Evolutionary conservation across 1,140 invertebrate species (phyloP), one percentile per base, ranked within the genome.

Genomic region (Drosophila asahinai): DNA sequence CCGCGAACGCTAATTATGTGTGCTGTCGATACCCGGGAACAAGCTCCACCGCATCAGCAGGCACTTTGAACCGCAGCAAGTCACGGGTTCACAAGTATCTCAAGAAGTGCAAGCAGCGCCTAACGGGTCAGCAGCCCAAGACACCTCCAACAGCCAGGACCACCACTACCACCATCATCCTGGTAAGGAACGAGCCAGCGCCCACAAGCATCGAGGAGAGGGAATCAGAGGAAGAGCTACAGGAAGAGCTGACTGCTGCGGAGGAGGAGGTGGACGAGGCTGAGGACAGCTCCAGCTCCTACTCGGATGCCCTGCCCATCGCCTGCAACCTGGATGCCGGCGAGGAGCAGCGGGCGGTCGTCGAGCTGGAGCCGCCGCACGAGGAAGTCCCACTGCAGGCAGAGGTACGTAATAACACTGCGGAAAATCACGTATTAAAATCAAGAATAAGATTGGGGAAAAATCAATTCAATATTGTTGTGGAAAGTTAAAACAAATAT

Each of bases 11-110:
- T 80, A 91, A 89, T 87, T 87, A 91, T 77, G 81, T 84, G 89
- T 80, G 89, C 83, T 82, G 89, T 89, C 89, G 86, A 87, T 82
- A 77, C 58, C 72, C 78, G 48, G 49, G 52, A 67, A 70, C 83
- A 54, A 47, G 33, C 60, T 49, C 62, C 19, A 14, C 68, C 9
- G 45, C 65, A 25, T 36, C 45, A 65, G 27, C 59, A 40, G 60
- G 33, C 57, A 73, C 67, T 45, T 47, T 68, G 66, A 87, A 55
- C 61, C 92, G 93, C 71, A 94, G 93, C 77, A 94, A 93, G 86
- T 93, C 93, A 64, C 94, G 94, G 74, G 94, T 94, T 42, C 94
- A 94, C 81, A 94, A 92, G 58, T 94, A 94, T 74, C 80, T 94
- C 9, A 93, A 93, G 81, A 94, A 93, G 81, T 94, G 94, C 76